phyloP scores from a whole-genome alignment of 2,888 invertebrate species.

The Emesis furor region DNA sequence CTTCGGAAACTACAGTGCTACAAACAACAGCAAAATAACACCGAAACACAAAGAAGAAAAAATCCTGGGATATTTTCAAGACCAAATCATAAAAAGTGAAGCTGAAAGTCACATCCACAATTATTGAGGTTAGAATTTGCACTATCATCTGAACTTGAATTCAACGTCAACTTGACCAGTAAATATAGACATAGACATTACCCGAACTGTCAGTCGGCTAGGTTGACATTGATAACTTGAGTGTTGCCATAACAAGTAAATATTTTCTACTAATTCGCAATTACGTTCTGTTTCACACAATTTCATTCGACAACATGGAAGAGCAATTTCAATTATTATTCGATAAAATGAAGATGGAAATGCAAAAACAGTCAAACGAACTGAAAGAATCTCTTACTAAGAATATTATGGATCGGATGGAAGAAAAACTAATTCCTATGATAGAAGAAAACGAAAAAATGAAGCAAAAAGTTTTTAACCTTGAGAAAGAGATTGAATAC shows the following conservation, averaged over 20 bases:
- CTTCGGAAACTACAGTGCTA: not conserved
- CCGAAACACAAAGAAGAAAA: too few species aligned
- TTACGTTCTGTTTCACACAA: not conserved
- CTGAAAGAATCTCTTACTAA: not conserved
- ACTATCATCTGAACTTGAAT: too few species aligned
- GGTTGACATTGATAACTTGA: not conserved
- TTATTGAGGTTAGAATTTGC: too few species aligned
- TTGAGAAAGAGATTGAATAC: not conserved
- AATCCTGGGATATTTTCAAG: too few species aligned
- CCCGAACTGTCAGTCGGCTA: not conserved
- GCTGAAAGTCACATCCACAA: too few species aligned
- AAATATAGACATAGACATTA: too few species aligned
- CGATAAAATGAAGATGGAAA: not conserved
- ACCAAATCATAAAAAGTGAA: too few species aligned
- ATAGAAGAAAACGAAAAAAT: not conserved
- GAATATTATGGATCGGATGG: not conserved
- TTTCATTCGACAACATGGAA: not conserved
- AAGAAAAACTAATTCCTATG: not conserved
- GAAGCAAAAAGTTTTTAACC: not conserved
- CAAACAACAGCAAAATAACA: too few species aligned
- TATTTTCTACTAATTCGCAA: not conserved
- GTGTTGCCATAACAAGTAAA: not conserved
- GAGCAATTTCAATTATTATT: slow-evolving; percentile 10
- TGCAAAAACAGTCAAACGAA: not conserved
- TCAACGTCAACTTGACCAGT: too few species aligned